These are phyloP conservation scores for Enteromius thamalakanensis DNA, from an alignment of 2,797 vertebrate genomes.

Conservation along the genomic window DNA sequence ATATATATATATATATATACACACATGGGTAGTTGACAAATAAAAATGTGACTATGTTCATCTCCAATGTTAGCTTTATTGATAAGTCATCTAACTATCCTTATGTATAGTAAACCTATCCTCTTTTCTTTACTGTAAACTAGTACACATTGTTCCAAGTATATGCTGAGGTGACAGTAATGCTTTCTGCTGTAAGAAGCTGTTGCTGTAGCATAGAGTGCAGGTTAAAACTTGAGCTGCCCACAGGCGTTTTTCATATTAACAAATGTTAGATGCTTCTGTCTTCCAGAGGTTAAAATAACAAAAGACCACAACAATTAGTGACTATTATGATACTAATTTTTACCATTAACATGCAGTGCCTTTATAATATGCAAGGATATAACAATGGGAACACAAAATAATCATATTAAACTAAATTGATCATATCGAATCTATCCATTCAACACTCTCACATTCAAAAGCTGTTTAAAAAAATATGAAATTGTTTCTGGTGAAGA, in stretches of 20 bases:
- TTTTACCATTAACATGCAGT: not conserved
- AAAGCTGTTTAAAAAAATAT: not conserved
- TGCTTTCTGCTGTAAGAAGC: not conserved
- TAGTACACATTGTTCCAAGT: not conserved
- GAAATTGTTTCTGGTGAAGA: not conserved
- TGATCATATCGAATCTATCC: not conserved
- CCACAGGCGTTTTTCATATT: slow-evolving; percentile 22
- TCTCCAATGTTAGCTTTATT: not conserved
- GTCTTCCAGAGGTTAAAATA: not conserved
- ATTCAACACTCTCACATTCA: not conserved
- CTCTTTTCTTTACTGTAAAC: slow-evolving; percentile 3
- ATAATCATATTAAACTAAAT: not conserved
- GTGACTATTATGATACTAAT: not conserved
- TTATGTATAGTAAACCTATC: not conserved
- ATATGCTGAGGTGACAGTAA: not conserved
- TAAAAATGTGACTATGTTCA: no score
- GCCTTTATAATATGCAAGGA: not conserved
- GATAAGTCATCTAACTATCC: no score
- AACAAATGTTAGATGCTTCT: not conserved
- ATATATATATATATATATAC: not conserved
- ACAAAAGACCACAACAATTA: not conserved
- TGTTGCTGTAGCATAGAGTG: not conserved
- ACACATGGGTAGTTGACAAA: no score
- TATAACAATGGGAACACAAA: not conserved
- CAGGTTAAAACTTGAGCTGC: slow-evolving; percentile 34